phyloP scores from a whole-genome alignment of 2,797 vertebrate species.

The Dromococcyx pavoninus region DNA sequence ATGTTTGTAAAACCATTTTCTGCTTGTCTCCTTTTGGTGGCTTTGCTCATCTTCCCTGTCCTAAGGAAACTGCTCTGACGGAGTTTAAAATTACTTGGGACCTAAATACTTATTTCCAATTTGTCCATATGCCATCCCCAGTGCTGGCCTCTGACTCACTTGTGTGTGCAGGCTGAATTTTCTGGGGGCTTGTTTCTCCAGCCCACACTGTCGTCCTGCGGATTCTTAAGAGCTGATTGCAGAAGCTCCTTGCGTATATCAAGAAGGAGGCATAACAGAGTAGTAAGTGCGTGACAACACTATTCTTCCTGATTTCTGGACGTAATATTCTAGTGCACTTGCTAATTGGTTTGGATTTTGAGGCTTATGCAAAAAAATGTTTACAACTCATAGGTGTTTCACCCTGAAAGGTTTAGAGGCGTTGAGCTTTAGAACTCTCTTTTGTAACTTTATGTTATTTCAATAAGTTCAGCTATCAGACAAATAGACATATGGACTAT shows the following conservation, averaged over 20 bases:
- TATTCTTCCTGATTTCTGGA: not conserved
- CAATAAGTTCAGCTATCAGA: conserved; percentile 77
- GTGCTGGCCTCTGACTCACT: not conserved
- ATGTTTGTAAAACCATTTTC: not conserved
- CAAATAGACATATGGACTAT: conserved; percentile 82
- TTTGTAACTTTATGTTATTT: conserved; percentile 64
- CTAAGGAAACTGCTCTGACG: not conserved
- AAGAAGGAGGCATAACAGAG: not conserved
- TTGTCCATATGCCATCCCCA: not conserved
- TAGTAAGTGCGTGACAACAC: not conserved
- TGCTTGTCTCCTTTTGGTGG: conserved; percentile 13
- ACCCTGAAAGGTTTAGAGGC: conserved; percentile 42
- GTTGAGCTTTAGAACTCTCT: conserved; percentile 51
- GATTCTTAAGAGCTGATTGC: not conserved
- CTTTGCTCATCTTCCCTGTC: not conserved
- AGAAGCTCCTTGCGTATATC: not conserved
- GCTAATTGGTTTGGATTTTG: conserved; percentile 29
- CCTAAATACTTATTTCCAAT: not conserved
- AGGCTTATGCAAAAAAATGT: not conserved
- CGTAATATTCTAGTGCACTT: not conserved
- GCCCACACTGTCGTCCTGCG: not conserved
- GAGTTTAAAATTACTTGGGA: conserved; percentile 24
- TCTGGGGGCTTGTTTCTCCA: not conserved
- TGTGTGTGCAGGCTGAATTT: not conserved
- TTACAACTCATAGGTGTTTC: conserved; percentile 42